Conservation (phyloP, 2,113 vertebrate species). For the Mystacornis crossleyi region DNA sequence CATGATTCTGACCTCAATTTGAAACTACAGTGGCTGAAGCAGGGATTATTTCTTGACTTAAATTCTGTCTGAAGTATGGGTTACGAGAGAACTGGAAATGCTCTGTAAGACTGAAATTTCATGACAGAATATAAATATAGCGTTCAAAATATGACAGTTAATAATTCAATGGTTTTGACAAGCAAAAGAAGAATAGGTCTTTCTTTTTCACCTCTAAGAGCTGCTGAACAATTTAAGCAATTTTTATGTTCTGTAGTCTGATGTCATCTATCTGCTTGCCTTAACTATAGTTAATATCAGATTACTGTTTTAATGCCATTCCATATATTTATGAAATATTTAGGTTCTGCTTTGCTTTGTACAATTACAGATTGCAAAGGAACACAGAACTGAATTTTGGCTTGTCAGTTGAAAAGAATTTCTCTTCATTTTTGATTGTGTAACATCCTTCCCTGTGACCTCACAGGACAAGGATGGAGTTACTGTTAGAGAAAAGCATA, state of each 20-base stretch:
- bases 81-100: not conserved
- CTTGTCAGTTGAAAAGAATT: not conserved
- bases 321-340: not conserved
- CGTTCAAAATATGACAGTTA: not conserved
- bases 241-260: not conserved
- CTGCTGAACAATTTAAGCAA: not conserved
- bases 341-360: not conserved
- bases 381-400: not conserved
- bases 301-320: not conserved
- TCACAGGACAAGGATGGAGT: not conserved
- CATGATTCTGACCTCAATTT: not conserved
- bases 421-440: not conserved
- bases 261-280: not conserved
- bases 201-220: not conserved
- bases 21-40: not conserved
- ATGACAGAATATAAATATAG: not conserved
- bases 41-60: constrained; percentile 9
- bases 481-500: not conserved
- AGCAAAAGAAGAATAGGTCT: not conserved
- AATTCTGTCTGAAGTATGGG: not conserved
- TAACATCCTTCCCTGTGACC: not conserved
- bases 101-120: not conserved
- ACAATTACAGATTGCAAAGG: not conserved
- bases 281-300: not conserved
- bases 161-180: not conserved